phyloP scores from a whole-genome alignment of 2,113 vertebrate species.

The Eurypyga helias region DNA sequence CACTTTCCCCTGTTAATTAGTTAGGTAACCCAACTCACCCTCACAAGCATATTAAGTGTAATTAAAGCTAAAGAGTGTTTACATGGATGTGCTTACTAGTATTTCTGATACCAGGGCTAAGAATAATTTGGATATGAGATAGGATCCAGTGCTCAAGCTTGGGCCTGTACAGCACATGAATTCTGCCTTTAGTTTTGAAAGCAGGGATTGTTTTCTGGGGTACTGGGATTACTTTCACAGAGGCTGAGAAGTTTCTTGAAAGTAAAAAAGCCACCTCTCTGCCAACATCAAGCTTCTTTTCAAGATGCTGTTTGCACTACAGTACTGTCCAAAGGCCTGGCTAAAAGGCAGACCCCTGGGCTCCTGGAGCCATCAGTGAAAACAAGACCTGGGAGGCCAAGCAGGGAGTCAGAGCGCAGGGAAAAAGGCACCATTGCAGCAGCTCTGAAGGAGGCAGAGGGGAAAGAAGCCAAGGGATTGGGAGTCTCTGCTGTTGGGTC shows the following conservation, averaged over 20 bases:
- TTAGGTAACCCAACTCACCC: background rate
- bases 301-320: background rate
- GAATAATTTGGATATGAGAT: background rate
- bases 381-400: background rate
- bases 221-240: background rate
- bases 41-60: background rate
- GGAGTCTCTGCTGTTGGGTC: rapidly evolving
- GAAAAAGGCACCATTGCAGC: background rate
- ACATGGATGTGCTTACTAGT: background rate
- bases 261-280: background rate
- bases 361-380: background rate
- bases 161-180: background rate
- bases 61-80: background rate
- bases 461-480: background rate
- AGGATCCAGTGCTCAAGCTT: background rate
- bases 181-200: background rate
- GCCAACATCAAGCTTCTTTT: background rate
- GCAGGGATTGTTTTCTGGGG: background rate
- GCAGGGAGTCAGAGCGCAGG: background rate
- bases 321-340: background rate
- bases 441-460: background rate
- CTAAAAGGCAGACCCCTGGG: background rate
- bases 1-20: background rate
- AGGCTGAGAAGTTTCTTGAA: background rate
- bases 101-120: background rate